These are phyloP conservation scores for Protophormia terraenovae DNA, from an alignment of 2,888 invertebrate species.

Conservation along the genomic window DNA sequence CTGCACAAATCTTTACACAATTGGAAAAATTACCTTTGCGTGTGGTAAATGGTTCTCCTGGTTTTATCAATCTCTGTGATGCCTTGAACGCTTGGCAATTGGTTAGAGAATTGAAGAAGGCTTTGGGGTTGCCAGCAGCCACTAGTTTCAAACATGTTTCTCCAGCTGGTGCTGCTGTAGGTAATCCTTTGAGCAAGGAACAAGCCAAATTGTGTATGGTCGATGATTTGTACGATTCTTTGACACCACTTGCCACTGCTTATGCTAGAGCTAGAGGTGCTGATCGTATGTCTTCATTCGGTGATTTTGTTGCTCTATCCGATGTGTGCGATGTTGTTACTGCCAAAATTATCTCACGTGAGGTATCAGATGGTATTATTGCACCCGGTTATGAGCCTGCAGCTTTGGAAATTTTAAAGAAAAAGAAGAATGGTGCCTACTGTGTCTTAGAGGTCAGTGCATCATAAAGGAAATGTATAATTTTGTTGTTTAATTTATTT, in stretches of 20 bases:
- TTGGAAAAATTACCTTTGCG: constrained; percentile 90
- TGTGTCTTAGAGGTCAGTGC: constrained; percentile 89
- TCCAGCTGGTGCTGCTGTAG: constrained; percentile 98
- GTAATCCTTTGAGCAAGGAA: constrained; percentile 87
- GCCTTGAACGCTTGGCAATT: constrained; percentile 99
- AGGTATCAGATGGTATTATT: constrained; percentile 99
- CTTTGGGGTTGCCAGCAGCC: constrained; percentile 93
- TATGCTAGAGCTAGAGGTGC: constrained; percentile 98
- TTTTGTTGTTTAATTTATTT: neutral
- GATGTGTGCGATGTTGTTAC: constrained; percentile 94
- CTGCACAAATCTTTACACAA: constrained; percentile 94
- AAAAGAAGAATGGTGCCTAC: constrained; percentile 97
- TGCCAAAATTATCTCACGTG: constrained; percentile 94
- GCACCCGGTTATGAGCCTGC: constrained; percentile 94
- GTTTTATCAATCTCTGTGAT: constrained; percentile 98
- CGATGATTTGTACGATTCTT: constrained; percentile 87
- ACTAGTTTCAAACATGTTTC: constrained; percentile 99
- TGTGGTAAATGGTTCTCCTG: constrained; percentile 96
- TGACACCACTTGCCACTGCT: constrained; percentile 93
- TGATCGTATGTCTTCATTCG: constrained; percentile 99
- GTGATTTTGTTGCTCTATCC: constrained; percentile 97
- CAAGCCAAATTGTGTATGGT: constrained; percentile 97
- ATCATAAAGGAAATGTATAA: neutral
- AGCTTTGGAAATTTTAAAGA: constrained; percentile 92
- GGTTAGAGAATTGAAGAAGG: constrained; percentile 91